Evolutionary conservation across 2,888 invertebrate genomes (phyloP), one percentile per base, ranked within the genome.

Genomic region (Rhogogaster chlorosoma): DNA sequence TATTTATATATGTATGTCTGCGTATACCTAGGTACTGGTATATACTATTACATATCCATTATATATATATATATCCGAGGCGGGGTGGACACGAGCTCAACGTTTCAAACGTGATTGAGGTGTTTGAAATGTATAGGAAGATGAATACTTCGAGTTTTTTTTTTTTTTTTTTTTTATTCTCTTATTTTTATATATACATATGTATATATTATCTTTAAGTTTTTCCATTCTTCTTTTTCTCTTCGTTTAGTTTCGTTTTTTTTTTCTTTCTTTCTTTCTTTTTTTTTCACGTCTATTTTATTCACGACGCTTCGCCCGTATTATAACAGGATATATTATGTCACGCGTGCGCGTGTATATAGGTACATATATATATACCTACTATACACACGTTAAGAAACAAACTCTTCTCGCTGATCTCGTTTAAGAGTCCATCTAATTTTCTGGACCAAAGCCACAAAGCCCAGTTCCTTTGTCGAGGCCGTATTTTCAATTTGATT

Each of bases 41-140:
- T 26, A 1, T 67, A 29, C 32, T 38, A 32, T 71, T 71, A 0
- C 29, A 29, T 29, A 3, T 73, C 18, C 5, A 18, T 71, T 15
- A 29, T 75, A 42, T 75, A 26, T 26, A 36, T 5, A 7, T n/a
- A 22, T 26, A 2, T 45, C n/a, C 2, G 42, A 26, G 18, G 22
- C 5, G 29, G 6, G 15, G 18, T n/a, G 36, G 38, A 32, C 38
- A 61, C 61, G 3, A 36, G 82, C 29, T 77, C 18, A 29, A 22
- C 49, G 29, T 9, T 29, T n/a, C 38, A 10, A 36, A 38, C 26
- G 18, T 80, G 78, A 80, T 80, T 61, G 78, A 80, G 78, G 57
- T 12, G 78, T 80, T 80, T 80, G 78, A 80, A 80, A 80, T 53
- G 61, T 7, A 53, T 80, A 61, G 78, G 61, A 57, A 36, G 78